phyloP scores from a whole-genome alignment of 2,888 invertebrate genomes.

The Lysandra coridon region DNA sequence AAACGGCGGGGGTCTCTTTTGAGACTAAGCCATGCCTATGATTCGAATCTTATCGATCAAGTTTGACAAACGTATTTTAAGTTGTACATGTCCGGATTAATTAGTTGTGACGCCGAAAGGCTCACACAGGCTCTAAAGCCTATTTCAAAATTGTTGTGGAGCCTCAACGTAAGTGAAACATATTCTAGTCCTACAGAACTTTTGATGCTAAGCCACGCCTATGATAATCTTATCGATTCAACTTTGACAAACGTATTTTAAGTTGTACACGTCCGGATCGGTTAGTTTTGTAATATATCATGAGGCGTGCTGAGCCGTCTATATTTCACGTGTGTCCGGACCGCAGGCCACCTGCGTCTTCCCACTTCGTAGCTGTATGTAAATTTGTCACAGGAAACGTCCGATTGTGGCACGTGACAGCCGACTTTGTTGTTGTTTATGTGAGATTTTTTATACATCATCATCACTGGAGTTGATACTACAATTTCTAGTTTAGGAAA shows the following conservation, averaged over 20 bases:
- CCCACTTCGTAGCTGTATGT: constrained; percentile 44
- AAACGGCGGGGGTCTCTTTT: background rate
- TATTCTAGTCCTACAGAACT: background rate
- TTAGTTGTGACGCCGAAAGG: constrained; percentile 42
- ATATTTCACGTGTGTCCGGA: constrained; percentile 61
- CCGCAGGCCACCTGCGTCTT: constrained; percentile 37
- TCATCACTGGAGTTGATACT: background rate
- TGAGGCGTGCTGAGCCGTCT: constrained; percentile 58
- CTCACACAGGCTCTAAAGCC: background rate
- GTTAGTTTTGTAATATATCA: constrained; percentile 60
- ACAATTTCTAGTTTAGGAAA: too few relatives aligned
- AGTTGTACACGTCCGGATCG: constrained; percentile 11
- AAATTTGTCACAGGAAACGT: constrained; percentile 62
- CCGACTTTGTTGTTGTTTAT: constrained; percentile 54
- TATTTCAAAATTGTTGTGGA: background rate
- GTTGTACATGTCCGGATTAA: constrained; percentile 15
- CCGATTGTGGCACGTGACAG: constrained; percentile 55
- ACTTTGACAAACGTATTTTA: background rate
- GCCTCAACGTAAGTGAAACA: background rate
- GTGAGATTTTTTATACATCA: constrained; percentile 7
- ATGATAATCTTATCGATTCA: background rate
- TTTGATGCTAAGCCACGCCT: background rate
- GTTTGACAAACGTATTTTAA: constrained; percentile 3
- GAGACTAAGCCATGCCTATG: background rate
- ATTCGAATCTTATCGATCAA: background rate